Evolutionary conservation across 2,888 invertebrate species (phyloP), one percentile per base, ranked within the genome.

Genomic region (Epirrita christyi): DNA sequence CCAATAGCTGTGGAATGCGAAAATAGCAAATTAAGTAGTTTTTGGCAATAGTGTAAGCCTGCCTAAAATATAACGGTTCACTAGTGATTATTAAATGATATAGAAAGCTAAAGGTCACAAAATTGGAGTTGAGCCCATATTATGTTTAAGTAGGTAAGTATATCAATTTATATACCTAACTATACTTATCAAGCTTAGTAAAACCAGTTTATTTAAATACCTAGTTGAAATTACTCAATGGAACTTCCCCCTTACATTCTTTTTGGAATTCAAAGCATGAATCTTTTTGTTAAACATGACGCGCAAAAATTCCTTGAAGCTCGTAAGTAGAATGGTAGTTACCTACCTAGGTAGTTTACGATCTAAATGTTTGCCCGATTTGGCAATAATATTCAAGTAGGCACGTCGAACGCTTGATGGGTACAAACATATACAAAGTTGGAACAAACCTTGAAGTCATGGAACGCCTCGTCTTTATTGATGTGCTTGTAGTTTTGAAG

Each of bases 401-500:
- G 52, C 48, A 47, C 37, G 27, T 38, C 10, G 21, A 54, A 52
- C 34, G 43, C 27, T 34, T 4, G 29, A 36, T 49, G 40, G 38
- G 36, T 57, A 56, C 52, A n/a, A n/a, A n/a, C n/a, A n/a, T n/a
- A n/a, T n/a, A n/a, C n/a, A 34, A 45, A 61, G 51, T 55, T 15
- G 41, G 15, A 40, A 55, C 54, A 48, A 73, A 93, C 96, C 94
- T 94, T 94, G 84, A 95, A 97, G 67, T 94, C 93, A 72, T 94
- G 93, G 85, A 96, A 96, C 36, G 94, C 94, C 61, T 94, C 93
- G 11, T 92, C 88, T 70, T 94, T 94, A 60, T 94, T 93, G n/a
- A 95, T 94, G 67, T 94, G 85, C 15, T 94, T 94, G 82, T 95
- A 94, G 78, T 97, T 96, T 76, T 94, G 94, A 37, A 97, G 85